Conservation (phyloP, 1,140 invertebrate genomes). For the Heliothis subflexa region DNA sequence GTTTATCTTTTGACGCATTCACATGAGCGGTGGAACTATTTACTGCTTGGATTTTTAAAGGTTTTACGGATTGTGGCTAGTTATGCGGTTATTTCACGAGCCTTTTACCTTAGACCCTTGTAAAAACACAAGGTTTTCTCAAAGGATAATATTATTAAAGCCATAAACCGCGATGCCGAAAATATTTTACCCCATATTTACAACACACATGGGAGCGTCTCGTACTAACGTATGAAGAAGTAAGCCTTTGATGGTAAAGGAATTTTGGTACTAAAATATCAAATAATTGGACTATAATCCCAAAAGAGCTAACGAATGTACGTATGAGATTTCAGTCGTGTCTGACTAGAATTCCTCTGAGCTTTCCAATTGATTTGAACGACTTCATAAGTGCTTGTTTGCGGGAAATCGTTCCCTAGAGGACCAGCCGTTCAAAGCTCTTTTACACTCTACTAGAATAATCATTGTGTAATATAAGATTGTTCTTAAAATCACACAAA, state of each 20-base stretch:
- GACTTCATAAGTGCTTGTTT: no score
- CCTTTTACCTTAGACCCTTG: constrained; percentile 16
- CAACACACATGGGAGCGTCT: constrained; percentile 8
- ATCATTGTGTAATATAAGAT: background rate
- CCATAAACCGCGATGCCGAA: constrained; percentile 11
- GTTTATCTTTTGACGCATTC: constrained; percentile 14
- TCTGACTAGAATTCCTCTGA: background rate
- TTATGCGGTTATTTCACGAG: constrained; percentile 6
- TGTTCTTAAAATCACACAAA: background rate
- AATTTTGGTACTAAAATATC: background rate
- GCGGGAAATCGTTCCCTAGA: no score
- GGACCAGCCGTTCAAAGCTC: no score
- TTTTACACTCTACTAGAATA: background rate
- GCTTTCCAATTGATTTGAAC: background rate
- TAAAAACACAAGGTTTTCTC: constrained; percentile 18
- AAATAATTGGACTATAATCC: background rate
- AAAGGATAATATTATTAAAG: constrained; percentile 23
- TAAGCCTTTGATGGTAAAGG: background rate
- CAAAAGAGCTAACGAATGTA: no score
- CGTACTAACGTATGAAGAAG: background rate
- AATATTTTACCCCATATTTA: constrained; percentile 15
- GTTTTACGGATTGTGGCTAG: background rate
- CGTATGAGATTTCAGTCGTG: no score
- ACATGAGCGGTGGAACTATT: background rate
- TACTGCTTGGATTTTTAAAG: background rate